These are phyloP conservation scores for Zaprionus vittiger DNA, from an alignment of 1,140 invertebrate species.

Conservation along the genomic window DNA sequence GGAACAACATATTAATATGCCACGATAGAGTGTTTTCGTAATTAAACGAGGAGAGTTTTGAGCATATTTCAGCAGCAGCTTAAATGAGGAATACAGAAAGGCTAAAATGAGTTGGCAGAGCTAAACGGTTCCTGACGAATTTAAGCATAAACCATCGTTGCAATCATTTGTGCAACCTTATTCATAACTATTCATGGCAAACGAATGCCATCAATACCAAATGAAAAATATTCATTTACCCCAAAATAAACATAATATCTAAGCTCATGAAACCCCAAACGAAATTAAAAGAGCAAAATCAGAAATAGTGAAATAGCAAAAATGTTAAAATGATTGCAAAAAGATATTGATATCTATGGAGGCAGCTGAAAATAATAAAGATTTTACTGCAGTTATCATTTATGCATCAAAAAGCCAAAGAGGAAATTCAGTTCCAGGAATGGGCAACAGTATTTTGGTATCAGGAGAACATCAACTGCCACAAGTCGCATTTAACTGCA, in stretches of 20 bases:
- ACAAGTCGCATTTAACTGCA: not conserved
- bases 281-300: too few relatives aligned
- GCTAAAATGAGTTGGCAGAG: not conserved
- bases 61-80: constrained; percentile 1
- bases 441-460: not conserved
- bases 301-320: not conserved
- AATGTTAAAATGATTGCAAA: not conserved
- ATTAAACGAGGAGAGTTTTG: constrained; percentile 8
- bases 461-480: not conserved
- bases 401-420: not conserved
- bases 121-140: not conserved
- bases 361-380: not conserved
- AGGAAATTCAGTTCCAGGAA: not conserved
- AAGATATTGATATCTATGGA: not conserved
- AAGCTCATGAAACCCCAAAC: too few relatives aligned
- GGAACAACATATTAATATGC: constrained; percentile 52
- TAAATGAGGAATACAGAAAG: not conserved
- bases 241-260: too few relatives aligned
- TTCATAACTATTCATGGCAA: not conserved
- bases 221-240: not conserved
- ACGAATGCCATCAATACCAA: not conserved
- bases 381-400: not conserved
- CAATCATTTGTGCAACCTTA: not conserved
- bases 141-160: not conserved
- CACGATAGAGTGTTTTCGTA: not conserved